Evolutionary conservation across 1,140 invertebrate species (phyloP).

Genomic region (Pygmarrhopalites habei): DNA sequence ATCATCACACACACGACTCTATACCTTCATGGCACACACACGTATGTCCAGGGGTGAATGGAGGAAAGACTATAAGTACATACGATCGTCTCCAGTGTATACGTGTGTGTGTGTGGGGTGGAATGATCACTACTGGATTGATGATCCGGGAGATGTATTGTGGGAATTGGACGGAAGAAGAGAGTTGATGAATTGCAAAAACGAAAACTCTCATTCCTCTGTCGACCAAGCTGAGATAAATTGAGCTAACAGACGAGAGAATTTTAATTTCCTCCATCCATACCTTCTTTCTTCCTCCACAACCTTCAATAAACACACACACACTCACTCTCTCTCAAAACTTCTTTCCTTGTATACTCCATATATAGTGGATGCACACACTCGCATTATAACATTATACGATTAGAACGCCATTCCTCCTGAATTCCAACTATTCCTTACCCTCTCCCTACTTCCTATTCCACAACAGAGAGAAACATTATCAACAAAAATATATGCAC

Average conservation of each 20-base stretch:
- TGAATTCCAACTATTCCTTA: background rate
- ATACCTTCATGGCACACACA: background rate
- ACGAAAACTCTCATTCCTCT: constrained; percentile 39
- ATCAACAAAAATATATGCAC: too few species aligned
- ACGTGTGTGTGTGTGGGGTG: too few species aligned
- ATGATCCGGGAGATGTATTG: constrained; percentile 40
- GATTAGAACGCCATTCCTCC: background rate
- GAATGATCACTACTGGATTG: constrained; percentile 37
- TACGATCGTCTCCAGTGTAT: too few species aligned
- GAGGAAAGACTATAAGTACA: too few species aligned
- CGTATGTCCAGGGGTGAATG: background rate
- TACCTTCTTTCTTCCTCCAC: constrained; percentile 8
- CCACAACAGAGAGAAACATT: too few species aligned
- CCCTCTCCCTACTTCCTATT: too few species aligned
- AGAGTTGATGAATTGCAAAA: constrained; percentile 40
- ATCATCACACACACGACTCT: constrained; percentile 6
- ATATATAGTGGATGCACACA: too few species aligned
- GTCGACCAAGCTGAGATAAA: constrained; percentile 37
- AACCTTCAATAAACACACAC: background rate
- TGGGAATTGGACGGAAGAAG: constrained; percentile 32
- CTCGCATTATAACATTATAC: background rate
- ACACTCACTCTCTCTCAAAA: background rate
- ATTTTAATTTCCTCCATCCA: constrained; percentile 40
- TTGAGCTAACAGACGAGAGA: constrained; percentile 37
- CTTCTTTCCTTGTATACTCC: constrained; percentile 4